Evolutionary conservation across 2,797 vertebrate genomes (phyloP).

Genomic region (Chaetodon trifasciatus): DNA sequence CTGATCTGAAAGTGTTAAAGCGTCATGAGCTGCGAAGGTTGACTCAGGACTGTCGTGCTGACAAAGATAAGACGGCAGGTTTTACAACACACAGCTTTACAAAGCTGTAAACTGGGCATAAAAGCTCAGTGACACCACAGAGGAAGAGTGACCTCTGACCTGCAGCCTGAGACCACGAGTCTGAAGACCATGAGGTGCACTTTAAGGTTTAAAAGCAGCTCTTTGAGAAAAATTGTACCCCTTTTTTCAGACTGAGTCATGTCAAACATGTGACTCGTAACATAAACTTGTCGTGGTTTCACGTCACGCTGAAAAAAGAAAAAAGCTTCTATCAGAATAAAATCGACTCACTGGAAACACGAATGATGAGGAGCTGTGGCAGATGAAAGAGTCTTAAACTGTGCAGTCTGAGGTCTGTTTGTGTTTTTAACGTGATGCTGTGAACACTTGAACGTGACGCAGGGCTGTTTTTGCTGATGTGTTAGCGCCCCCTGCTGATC

Average conservation of each 20-base stretch:
- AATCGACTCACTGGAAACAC: background rate
- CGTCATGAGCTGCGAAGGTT: background rate
- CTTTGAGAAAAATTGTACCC: too few relatives aligned
- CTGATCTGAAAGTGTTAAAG: too few relatives aligned
- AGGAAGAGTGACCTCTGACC: background rate
- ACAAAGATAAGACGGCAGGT: background rate
- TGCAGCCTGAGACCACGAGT: too few relatives aligned
- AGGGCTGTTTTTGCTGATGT: background rate
- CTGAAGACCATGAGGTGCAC: too few relatives aligned
- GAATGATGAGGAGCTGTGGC: too few relatives aligned
- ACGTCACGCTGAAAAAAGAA: too few relatives aligned
- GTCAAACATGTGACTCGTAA: background rate
- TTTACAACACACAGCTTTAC: background rate
- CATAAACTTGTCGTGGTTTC: background rate
- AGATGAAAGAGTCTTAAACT: too few relatives aligned
- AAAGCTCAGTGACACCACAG: background rate
- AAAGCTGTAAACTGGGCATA: background rate
- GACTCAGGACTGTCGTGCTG: background rate
- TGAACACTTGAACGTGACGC: background rate
- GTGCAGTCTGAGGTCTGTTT: too few relatives aligned
- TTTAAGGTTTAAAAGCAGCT: too few relatives aligned
- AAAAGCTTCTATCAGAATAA: too few relatives aligned
- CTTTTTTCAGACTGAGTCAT: background rate
- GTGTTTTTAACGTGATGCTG: too few relatives aligned
- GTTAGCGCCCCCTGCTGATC: constrained; percentile 32